Base-by-base conservation (phyloP, 92 coral and sea anemone species). In the Chrysogorgia sp. region DNA sequence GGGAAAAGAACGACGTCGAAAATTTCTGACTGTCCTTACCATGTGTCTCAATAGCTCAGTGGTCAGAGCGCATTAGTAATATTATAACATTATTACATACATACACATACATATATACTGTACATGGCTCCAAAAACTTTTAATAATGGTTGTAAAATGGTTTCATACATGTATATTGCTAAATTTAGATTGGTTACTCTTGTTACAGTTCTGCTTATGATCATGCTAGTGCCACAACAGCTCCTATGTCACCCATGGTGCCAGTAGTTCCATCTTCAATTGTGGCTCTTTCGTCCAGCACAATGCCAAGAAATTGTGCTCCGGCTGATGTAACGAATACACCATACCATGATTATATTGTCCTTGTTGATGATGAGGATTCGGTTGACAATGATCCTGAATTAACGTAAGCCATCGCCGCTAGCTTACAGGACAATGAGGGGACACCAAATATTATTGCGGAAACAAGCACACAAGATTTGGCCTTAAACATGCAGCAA, bases 371-470 rank as follows among this genome's bases (percentile, higher is more conserved):
- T 14, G 63, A 57, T 22, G 0, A 14, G 63, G 63, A 15, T 0
- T 13, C 21, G 9, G 0, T 8, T 22, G 63, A 57, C 9, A 57
- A 57, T 57, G 63, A 57, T 57, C 63, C n/a, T 14, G 63, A 15
- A 23, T 23, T 57, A 23, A 57, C 28, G 35, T 21, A 23, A 21
- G 67, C 67, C 34, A 0, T 60, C n/a, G 67, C 67, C 34, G 67
- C 67, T 19, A 60, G 67, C 67, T 19, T 60, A 21, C 10, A 21
- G 6, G 28, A 0, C 67, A 34, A 24, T 7, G 7, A 29, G 0
- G 26, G 24, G 10, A 10, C 63, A 57, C 9, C 63, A 8, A 22
- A 23, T 57, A 22, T 10, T 10, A 22, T 12, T 57, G 63, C 10
- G 10, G 24, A 0, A 0, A 23, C 24, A 12, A 57, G 63, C 0